Evolutionary conservation across 1,140 invertebrate species (phyloP).

Genomic region (Drosophila bocqueti): DNA sequence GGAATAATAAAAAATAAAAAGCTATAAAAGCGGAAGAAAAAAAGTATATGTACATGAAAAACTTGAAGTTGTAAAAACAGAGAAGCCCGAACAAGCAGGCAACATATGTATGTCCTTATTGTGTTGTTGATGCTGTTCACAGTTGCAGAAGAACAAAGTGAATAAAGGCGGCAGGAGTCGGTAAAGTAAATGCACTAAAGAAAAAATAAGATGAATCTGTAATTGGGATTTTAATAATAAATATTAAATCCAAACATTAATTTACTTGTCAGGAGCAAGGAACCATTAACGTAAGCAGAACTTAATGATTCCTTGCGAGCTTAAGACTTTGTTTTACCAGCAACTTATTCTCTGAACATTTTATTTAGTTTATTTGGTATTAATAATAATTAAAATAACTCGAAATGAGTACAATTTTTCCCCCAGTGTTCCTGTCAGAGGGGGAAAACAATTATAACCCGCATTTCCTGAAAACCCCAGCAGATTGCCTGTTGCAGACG

Average conservation of each 20-base stretch:
- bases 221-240: too few species aligned
- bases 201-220: neutral
- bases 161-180: conserved; percentile 32
- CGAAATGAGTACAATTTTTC: neutral
- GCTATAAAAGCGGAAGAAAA: conserved; percentile 19
- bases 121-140: conserved; percentile 44
- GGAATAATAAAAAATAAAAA: conserved; percentile 41
- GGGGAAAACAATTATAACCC: conserved; percentile 65
- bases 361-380: neutral
- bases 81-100: conserved; percentile 41
- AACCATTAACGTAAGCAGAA: neutral
- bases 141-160: conserved; percentile 53
- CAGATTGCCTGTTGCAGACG: conserved; percentile 65
- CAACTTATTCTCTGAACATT: neutral
- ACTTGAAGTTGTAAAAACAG: conserved; percentile 51
- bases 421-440: neutral
- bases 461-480: conserved; percentile 54
- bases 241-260: neutral
- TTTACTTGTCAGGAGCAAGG: neutral
- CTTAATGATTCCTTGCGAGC: neutral
- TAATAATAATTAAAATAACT: neutral
- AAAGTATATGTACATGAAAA: conserved; percentile 29
- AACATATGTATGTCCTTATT: conserved; percentile 46
- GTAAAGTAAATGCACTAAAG: conserved; percentile 7
- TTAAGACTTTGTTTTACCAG: neutral